Conservation (phyloP, 2,888 invertebrate genomes). For the Drosophila anceps region DNA sequence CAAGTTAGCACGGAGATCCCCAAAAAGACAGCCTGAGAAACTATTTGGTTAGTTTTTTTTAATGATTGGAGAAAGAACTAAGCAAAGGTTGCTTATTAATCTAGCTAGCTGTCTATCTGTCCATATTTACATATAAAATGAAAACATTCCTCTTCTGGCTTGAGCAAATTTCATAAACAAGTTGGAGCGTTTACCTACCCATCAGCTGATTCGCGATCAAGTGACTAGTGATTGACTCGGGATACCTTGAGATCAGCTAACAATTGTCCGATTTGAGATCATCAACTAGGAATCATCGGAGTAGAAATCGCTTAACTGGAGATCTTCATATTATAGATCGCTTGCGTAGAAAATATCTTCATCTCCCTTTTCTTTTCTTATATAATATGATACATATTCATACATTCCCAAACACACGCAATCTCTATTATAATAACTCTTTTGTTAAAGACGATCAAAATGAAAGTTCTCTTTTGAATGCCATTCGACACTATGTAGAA, state of each 20-base stretch:
- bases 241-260: too few relatives aligned
- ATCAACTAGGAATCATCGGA: not conserved
- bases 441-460: not conserved
- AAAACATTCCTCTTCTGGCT: not conserved
- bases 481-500: not conserved
- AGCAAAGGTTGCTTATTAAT: constrained; percentile 1
- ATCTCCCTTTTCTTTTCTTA: not conserved
- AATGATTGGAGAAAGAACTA: not conserved
- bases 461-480: not conserved
- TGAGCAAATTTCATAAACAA: not conserved
- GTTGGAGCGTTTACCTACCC: too few relatives aligned
- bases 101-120: not conserved
- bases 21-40: constrained; percentile 28
- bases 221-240: not conserved
- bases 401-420: not conserved
- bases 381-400: not conserved
- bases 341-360: not conserved
- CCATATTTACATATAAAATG: not conserved
- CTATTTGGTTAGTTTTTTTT: constrained; percentile 6
- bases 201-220: not conserved
- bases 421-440: not conserved
- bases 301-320: not conserved
- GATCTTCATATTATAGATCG: not conserved
- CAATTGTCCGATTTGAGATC: not conserved
- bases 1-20: constrained; percentile 30